Evolutionary conservation across 2,888 invertebrate genomes (phyloP).

Genomic region (Nymphalis urticae): DNA sequence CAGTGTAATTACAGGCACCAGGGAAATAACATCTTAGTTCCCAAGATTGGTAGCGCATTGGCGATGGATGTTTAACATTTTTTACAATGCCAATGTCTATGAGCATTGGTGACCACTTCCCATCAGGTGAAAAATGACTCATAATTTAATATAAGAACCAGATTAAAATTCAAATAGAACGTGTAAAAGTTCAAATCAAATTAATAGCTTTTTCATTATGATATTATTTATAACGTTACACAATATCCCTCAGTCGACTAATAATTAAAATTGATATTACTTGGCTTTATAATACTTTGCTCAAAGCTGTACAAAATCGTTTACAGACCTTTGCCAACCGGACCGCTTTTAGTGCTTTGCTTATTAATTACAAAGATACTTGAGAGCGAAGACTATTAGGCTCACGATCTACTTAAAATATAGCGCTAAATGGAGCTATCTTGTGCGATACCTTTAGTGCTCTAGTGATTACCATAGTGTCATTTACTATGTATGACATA

Average conservation of each 20-base stretch:
- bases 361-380: constrained; percentile 29
- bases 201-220: background rate
- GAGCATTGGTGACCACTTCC: too few species aligned
- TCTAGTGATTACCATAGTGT: too few species aligned
- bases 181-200: background rate
- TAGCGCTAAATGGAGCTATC: background rate
- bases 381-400: constrained; percentile 3
- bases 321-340: constrained; percentile 22
- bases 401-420: background rate
- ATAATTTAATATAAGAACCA: too few species aligned
- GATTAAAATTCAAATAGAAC: too few species aligned
- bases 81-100: too few species aligned
- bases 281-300: background rate
- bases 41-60: too few species aligned
- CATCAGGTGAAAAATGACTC: too few species aligned
- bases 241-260: background rate
- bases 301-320: constrained; percentile 24
- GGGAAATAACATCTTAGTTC: too few species aligned
- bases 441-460: background rate
- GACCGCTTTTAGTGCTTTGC: constrained; percentile 16
- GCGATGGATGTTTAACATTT: too few species aligned
- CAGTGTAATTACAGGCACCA: too few species aligned
- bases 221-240: background rate
- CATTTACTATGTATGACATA: too few species aligned
- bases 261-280: constrained; percentile 4